A percentile compares a stretch with the other conserved stretches of the same genome.
These are phyloP conservation scores for Heliconius hewitsoni DNA, from an alignment of 1,140 invertebrate genomes.

Conservation along the genomic window DNA sequence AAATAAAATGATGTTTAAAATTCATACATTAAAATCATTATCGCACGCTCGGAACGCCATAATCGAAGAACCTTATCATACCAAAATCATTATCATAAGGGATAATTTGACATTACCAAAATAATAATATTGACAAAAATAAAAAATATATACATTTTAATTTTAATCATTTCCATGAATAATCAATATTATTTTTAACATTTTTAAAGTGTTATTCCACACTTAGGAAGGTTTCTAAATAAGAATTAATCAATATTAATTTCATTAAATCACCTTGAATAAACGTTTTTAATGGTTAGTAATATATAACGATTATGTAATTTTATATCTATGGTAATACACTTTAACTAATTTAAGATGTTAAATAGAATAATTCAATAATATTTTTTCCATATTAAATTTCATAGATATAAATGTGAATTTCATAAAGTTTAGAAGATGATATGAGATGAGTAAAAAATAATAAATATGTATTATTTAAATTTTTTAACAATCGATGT, in stretches of 20 bases:
- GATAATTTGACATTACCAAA: not conserved
- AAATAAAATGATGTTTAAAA: not conserved
- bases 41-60: too few relatives aligned
- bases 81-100: too few relatives aligned
- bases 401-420: constrained; percentile 5
- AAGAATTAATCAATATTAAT: not conserved
- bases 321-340: constrained; percentile 24
- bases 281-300: not conserved
- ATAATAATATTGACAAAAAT: not conserved
- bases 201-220: too few relatives aligned
- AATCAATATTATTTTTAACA: not conserved
- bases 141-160: not conserved
- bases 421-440: not conserved
- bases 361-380: not conserved
- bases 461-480: constrained; percentile 18
- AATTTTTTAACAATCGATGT: constrained; percentile 33
- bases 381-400: not conserved
- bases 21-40: not conserved
- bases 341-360: constrained; percentile 12
- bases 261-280: not conserved
- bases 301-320: not conserved
- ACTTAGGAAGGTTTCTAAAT: too few relatives aligned
- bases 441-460: not conserved
- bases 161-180: not conserved
- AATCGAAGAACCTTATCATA: too few relatives aligned